phyloP scores from a whole-genome alignment of 2,113 vertebrate genomes.

The Lophochroa leadbeateri region DNA sequence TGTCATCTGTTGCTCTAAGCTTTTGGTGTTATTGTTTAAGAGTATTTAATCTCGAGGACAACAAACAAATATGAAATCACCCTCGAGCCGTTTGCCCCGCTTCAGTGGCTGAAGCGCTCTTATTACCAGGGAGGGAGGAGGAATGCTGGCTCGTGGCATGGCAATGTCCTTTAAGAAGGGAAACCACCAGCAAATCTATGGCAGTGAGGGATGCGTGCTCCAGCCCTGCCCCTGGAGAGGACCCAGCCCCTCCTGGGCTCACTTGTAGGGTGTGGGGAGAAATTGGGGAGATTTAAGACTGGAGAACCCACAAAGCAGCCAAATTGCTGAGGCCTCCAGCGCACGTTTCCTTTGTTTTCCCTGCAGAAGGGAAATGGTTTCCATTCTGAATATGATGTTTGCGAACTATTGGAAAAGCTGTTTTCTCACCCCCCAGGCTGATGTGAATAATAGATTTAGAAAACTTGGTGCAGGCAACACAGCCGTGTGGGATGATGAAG shows the following conservation, averaged over 20 bases:
- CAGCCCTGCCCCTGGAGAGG: neutral
- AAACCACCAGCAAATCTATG: rapidly evolving
- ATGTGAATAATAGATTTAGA: neutral
- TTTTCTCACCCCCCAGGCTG: neutral
- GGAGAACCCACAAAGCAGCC: neutral
- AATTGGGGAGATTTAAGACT: rapidly evolving
- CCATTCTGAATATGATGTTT: neutral
- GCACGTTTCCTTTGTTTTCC: neutral
- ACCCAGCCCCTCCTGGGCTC: neutral
- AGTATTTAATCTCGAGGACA: constrained; percentile 56
- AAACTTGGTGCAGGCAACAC: neutral
- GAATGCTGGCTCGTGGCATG: rapidly evolving
- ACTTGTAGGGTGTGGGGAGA: neutral
- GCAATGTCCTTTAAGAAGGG: neutral
- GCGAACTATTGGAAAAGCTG: neutral
- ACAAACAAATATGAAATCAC: constrained; percentile 27
- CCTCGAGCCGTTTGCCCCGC: neutral
- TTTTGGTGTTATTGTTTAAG: constrained; percentile 60
- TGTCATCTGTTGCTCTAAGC: constrained; percentile 50
- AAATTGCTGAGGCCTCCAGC: neutral
- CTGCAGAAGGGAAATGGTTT: neutral
- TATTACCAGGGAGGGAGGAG: neutral
- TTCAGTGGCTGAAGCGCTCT: neutral
- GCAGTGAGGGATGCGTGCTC: neutral
- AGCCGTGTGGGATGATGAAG: neutral